A percentile compares a stretch with the other conserved stretches of the same genome.
Conservation (phyloP, 2,113 vertebrate species). For the Chionis minor region DNA sequence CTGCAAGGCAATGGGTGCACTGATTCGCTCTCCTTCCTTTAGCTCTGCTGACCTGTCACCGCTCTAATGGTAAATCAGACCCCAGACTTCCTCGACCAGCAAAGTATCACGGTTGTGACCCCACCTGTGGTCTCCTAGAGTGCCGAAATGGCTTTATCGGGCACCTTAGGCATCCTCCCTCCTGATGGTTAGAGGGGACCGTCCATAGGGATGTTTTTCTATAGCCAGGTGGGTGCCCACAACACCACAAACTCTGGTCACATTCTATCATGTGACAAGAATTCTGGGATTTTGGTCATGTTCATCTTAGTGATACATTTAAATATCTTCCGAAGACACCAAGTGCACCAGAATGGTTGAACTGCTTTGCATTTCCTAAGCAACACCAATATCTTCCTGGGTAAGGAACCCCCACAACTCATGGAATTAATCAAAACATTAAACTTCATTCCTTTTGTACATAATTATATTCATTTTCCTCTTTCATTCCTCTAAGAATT, state of each 20-base stretch:
- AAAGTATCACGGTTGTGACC: neutral
- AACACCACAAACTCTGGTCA: too few relatives aligned
- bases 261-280: too few relatives aligned
- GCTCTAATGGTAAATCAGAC: neutral
- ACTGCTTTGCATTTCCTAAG: too few relatives aligned
- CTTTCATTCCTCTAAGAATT: neutral
- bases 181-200: too few relatives aligned
- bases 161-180: neutral
- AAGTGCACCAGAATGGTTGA: too few relatives aligned
- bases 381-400: too few relatives aligned
- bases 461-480: neutral
- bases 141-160: neutral
- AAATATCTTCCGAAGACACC: too few relatives aligned
- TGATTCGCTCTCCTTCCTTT: neutral
- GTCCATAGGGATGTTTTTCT: too few relatives aligned
- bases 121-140: fast-evolving
- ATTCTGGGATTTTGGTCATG: too few relatives aligned
- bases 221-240: too few relatives aligned
- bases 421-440: neutral
- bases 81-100: neutral
- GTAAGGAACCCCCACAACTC: too few relatives aligned
- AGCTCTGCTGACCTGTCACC: neutral
- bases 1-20: neutral
- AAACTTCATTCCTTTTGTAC: neutral
- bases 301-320: too few relatives aligned